Percentiles rank a stretch among this genome's conserved stretches.
Conservation (phyloP, 2,888 invertebrate species). For the Rhogogaster chlorosoma region DNA sequence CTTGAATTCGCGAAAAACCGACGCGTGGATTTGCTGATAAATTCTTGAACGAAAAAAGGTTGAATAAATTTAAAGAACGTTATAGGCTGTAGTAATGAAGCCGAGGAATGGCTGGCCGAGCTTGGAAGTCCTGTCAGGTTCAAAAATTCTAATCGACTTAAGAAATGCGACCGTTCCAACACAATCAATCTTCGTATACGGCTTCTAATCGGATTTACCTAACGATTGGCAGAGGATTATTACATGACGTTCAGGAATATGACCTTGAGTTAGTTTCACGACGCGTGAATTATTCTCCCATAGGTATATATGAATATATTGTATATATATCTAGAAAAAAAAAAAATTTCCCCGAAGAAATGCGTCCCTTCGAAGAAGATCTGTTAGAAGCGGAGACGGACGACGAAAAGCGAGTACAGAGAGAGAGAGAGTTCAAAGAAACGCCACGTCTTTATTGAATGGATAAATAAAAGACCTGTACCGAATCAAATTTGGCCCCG, state of each 20-base stretch:
- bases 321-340: too few relatives aligned
- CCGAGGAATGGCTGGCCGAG: background rate
- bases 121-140: background rate
- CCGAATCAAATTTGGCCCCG: background rate
- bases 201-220: slow-evolving; percentile 49
- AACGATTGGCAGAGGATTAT: slow-evolving; percentile 25
- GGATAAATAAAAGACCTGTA: background rate
- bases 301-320: too few relatives aligned
- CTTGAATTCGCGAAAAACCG: background rate
- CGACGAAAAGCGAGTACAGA: background rate
- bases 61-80: background rate
- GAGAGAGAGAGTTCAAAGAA: background rate
- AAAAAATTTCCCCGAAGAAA: background rate
- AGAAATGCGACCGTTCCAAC: background rate
- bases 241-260: slow-evolving; percentile 6
- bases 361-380: background rate
- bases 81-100: background rate
- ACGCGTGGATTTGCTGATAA: background rate
- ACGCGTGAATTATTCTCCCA: background rate
- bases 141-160: slow-evolving; percentile 31
- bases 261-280: slow-evolving; percentile 20
- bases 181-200: slow-evolving; percentile 20
- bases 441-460: background rate
- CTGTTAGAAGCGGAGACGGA: background rate
- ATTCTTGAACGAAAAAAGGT: background rate